Evolutionary conservation across 2,797 vertebrate genomes (phyloP).

Genomic region (Aphelocoma californica): DNA sequence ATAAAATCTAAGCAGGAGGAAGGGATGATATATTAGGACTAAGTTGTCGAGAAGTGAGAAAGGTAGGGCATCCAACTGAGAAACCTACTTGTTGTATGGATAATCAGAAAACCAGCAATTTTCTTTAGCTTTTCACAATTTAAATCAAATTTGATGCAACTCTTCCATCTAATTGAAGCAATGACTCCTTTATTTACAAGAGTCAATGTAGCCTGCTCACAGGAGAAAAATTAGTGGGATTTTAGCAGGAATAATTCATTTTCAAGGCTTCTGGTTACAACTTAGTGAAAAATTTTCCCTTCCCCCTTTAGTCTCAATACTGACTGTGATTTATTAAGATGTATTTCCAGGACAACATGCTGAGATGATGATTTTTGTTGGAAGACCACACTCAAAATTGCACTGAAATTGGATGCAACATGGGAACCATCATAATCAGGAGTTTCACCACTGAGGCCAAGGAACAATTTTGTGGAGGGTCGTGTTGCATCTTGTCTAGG

Average conservation of each 20-base stretch:
- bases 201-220: background rate
- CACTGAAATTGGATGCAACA: slow-evolving; percentile 27
- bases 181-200: background rate
- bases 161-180: background rate
- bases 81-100: background rate
- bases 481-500: slow-evolving; percentile 17
- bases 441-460: background rate
- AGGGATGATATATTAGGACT: background rate
- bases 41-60: background rate
- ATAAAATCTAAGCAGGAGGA: background rate
- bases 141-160: background rate
- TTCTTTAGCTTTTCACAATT: background rate
- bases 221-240: background rate
- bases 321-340: slow-evolving; percentile 20
- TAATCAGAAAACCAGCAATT: background rate
- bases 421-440: background rate
- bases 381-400: slow-evolving; percentile 28
- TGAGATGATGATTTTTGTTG: slow-evolving; percentile 27
- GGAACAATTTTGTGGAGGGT: background rate
- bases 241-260: background rate
- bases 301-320: background rate
- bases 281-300: background rate
- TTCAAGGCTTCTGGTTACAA: background rate
- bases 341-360: background rate
- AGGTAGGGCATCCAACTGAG: background rate